These are phyloP conservation scores for Eulemur mongoz DNA, from an alignment of 2,797 vertebrate genomes.

Conservation along the genomic window DNA sequence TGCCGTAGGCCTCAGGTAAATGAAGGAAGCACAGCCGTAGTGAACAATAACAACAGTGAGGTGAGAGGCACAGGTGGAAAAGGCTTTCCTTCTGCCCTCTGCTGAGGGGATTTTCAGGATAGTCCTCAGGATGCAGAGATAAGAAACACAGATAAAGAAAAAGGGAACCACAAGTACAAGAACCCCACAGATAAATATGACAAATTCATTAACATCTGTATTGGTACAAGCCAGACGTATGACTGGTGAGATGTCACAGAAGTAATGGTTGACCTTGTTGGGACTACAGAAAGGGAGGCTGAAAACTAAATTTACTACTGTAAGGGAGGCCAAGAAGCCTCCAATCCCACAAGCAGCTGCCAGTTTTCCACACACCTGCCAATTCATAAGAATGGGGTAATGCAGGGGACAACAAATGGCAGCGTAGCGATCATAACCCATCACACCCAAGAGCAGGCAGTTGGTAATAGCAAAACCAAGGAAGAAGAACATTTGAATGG, in stretches of 20 bases:
- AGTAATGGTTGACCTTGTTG: constrained; percentile 62
- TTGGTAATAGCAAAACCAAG: constrained; percentile 65
- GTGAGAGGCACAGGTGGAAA: constrained; percentile 75
- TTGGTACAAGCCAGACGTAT: constrained; percentile 56
- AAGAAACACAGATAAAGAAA: constrained; percentile 70
- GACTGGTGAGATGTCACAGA: constrained; percentile 65
- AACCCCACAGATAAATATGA: constrained; percentile 68
- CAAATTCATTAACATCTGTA: constrained; percentile 55
- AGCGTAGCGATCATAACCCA: constrained; percentile 62
- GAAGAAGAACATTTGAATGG: constrained; percentile 68
- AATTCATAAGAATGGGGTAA: constrained; percentile 54
- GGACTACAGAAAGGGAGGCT: constrained; percentile 56
- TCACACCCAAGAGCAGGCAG: constrained; percentile 57
- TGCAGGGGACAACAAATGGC: constrained; percentile 62
- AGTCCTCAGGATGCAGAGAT: constrained; percentile 63
- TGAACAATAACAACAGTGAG: constrained; percentile 71
- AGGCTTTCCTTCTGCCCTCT: constrained; percentile 66
- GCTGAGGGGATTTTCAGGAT: constrained; percentile 68
- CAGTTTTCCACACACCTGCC: constrained; percentile 34
- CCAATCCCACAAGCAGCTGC: constrained; percentile 4
- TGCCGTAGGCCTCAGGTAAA: constrained; percentile 68
- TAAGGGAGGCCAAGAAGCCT: constrained; percentile 37
- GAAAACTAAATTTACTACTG: constrained; percentile 49
- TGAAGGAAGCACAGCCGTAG: constrained; percentile 73
- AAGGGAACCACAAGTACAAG: constrained; percentile 71